Conservation (phyloP, 2,797 vertebrate species). For the Hyperoplus immaculatus region DNA sequence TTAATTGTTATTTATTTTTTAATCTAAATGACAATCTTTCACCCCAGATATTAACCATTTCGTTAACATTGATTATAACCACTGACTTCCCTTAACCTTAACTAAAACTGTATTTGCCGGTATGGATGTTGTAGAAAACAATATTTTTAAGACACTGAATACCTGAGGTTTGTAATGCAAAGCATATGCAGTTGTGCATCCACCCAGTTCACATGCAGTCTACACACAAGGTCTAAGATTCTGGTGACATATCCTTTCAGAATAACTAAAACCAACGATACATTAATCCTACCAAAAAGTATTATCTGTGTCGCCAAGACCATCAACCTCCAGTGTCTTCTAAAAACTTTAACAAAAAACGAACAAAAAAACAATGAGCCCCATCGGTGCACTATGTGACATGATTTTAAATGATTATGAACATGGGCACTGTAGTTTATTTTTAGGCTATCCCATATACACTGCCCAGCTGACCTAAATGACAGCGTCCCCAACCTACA, state of each 20-base stretch:
- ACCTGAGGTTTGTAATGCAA: not conserved
- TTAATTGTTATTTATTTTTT: not conserved
- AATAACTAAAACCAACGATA: not conserved
- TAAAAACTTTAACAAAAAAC: too few relatives aligned
- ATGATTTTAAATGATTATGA: too few relatives aligned
- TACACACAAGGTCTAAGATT: not conserved
- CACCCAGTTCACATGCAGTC: not conserved
- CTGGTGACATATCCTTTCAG: not conserved
- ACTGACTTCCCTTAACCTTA: not conserved
- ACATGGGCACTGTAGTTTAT: not conserved
- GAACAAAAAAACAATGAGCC: too few relatives aligned
- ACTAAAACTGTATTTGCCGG: not conserved
- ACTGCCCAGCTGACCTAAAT: too few relatives aligned
- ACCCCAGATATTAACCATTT: not conserved
- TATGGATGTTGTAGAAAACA: not conserved
- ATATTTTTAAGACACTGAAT: not conserved
- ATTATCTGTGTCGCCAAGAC: too few relatives aligned
- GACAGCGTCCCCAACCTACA: too few relatives aligned
- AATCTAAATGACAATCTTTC: not conserved
- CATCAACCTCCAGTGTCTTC: too few relatives aligned
- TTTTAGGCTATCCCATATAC: too few relatives aligned
- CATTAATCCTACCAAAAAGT: not conserved
- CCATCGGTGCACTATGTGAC: too few relatives aligned
- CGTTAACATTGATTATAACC: not conserved
- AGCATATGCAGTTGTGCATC: not conserved